Evolutionary conservation across 2,888 invertebrate genomes (phyloP), one percentile per base, ranked within the genome.

Genomic region (Coenonympha glycerion): DNA sequence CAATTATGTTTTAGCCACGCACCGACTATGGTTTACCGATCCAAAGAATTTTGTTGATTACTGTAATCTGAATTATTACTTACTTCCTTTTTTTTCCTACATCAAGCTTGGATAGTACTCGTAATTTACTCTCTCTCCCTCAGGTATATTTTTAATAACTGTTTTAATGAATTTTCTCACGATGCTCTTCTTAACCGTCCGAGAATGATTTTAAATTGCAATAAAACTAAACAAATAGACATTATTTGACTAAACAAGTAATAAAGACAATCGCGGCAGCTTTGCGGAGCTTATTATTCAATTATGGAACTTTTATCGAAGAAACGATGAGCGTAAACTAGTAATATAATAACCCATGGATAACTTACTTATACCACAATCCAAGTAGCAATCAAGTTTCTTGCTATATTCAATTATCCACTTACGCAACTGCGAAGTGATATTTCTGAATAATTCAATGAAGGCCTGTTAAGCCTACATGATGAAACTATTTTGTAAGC

Each of bases 331-430:
- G 18, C 41, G 28, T 16, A 21, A 39, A 36, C 42, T 50, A 26
- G 34, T 37, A 47, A 33, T 42, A 21, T 42, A 21, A 47, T 50
- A 50, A 53, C 30, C 42, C 42, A n/a, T n/a, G n/a, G 31, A 53
- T 50, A 51, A 48, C 44, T 41, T n/a, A 13, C 19, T 54, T 54
- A 34, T 24, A 30, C 39, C 48, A 34, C 51, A 54, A 54, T 51
- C 54, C 51, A 51, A 51, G 54, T 47, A 39, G 47, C 56, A 58
- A 58, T 52, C 53, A 47, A 52, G 55, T 44, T 48, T 28, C 45
- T 30, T 21, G 45, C 52, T 48, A 56, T 56, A 58, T 56, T 56
- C 42, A 50, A 58, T 56, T 56, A 58, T 49, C 51, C 50, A 56
- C 52, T 58, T 52, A 52, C 24, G 56, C 36, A 52, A 55, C 48